These are phyloP conservation scores for Ichneumon xanthorius DNA, from an alignment of 2,888 invertebrate species.

Conservation along the genomic window DNA sequence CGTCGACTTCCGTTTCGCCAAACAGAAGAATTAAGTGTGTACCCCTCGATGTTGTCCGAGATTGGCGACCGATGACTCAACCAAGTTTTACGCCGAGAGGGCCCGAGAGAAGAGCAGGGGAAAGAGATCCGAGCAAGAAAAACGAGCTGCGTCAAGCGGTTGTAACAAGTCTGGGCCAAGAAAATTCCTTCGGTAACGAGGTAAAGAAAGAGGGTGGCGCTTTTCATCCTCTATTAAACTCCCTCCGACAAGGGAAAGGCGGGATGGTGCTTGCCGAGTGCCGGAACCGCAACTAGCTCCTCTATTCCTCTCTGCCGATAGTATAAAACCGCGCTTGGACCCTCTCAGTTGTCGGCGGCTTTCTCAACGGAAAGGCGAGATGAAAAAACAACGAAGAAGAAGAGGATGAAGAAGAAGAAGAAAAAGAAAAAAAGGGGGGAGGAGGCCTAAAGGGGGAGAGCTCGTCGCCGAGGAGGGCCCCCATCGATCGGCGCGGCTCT, in stretches of 20 bases:
- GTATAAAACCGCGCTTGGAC: conserved; percentile 75
- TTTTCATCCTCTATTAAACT: conserved; percentile 85
- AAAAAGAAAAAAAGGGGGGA: conserved; percentile 34
- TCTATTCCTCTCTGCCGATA: conserved; percentile 74
- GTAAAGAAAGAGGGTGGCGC: conserved; percentile 75
- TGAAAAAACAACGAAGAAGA: conserved; percentile 57
- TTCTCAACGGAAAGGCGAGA: conserved; percentile 57
- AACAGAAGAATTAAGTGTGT: conserved; percentile 68
- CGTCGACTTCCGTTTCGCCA: conserved; percentile 68
- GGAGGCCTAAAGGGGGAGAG: conserved; percentile 33
- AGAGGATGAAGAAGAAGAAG: conserved; percentile 66
- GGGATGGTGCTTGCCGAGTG: conserved; percentile 76
- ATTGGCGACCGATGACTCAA: conserved; percentile 64
- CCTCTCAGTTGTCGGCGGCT: conserved; percentile 44
- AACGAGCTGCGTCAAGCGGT: conserved; percentile 50
- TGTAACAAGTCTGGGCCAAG: conserved; percentile 49
- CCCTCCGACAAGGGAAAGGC: conserved; percentile 87
- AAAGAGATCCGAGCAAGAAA: conserved; percentile 53
- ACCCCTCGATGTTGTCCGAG: conserved; percentile 46
- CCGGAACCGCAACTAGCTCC: conserved; percentile 70
- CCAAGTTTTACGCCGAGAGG: conserved; percentile 39
- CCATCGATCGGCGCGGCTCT: conserved; percentile 55
- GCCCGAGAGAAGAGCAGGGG: conserved; percentile 50
- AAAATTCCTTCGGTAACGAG: conserved; percentile 46
- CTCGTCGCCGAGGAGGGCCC: conserved; percentile 54